phyloP scores from a whole-genome alignment of 2,113 vertebrate species.

The Strigops habroptila region DNA sequence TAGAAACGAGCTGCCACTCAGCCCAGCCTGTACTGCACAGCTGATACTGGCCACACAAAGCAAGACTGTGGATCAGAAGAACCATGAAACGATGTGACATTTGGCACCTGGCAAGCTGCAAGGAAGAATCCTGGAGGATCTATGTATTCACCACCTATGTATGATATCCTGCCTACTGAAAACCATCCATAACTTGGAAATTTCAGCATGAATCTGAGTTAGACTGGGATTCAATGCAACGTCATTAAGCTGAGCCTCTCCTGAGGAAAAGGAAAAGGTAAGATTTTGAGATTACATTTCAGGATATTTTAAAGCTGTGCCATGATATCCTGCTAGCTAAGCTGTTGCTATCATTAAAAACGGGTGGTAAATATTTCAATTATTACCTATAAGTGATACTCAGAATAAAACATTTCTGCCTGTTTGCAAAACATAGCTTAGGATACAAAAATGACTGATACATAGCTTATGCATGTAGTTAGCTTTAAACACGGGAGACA shows the following conservation, averaged over 20 bases:
- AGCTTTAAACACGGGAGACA: neutral
- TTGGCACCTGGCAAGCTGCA: neutral
- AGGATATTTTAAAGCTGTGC: neutral
- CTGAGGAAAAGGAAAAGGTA: slow-evolving; percentile 31
- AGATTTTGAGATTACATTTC: neutral
- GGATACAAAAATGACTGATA: neutral
- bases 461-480: neutral
- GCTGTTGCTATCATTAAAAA: neutral
- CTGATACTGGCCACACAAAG: neutral
- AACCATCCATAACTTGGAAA: neutral
- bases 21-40: neutral
- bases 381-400: neutral
- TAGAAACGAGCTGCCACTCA: neutral
- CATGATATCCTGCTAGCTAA: neutral
- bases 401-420: neutral
- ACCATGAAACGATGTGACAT: neutral
- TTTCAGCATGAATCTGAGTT: neutral
- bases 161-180: neutral
- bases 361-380: neutral
- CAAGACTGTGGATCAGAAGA: neutral
- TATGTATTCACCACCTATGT: neutral
- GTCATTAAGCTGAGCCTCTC: neutral
- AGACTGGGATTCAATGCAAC: neutral
- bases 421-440: neutral
- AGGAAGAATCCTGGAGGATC: neutral